Evolutionary conservation across 2,113 vertebrate species (phyloP), one percentile per base, ranked within the genome.

Genomic region (Carassius carassius): DNA sequence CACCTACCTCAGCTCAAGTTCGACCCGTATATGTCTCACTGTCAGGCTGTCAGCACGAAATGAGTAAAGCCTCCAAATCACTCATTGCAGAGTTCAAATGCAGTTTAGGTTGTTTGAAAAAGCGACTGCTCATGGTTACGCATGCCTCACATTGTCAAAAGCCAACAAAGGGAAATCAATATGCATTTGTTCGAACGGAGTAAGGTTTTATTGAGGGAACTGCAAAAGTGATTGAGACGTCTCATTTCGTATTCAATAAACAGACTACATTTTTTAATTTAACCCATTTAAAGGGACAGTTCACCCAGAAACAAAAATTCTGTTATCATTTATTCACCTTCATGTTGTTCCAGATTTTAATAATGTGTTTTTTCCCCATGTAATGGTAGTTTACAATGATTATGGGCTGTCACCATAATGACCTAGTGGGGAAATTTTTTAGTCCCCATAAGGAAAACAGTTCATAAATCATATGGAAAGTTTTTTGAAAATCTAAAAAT

Each of bases 121-220:
- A 74, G 62, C 85, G 75, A 25, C 17, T 78, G 51, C 54, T 72
- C 54, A 63, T 47, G 44, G 16, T 79, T 83, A 84, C 83, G 90
- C 87, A 41, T n/a, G 65, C 81, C 49, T 78, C 82, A 86, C 69
- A 12, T 37, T 84, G 85, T 88, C 23, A 84, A 25, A 41, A 72
- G 89, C 88, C 90, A 90, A 89, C 86, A 89, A 81, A 87, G 85
- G 78, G 76, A 60, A 67, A 92, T 90, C 25, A 84, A 92, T 93
- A 90, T 81, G 78, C 84, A 88, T 88, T 88, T 70, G 78, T 84
- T 86, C 87, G 86, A 86, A 35, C 35, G 77, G 14, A 69, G 78
- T 6, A n/a, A 32, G 74, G 23, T 85, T 74, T 29, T 37, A 54
- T 54, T 51, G 65, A 58, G 63, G 62, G 81, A 72, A 77, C 74